Percentiles rank a stretch among this genome's conserved stretches.
phyloP scores from a whole-genome alignment of 2,797 vertebrate genomes.

The Steatocranus sp. region DNA sequence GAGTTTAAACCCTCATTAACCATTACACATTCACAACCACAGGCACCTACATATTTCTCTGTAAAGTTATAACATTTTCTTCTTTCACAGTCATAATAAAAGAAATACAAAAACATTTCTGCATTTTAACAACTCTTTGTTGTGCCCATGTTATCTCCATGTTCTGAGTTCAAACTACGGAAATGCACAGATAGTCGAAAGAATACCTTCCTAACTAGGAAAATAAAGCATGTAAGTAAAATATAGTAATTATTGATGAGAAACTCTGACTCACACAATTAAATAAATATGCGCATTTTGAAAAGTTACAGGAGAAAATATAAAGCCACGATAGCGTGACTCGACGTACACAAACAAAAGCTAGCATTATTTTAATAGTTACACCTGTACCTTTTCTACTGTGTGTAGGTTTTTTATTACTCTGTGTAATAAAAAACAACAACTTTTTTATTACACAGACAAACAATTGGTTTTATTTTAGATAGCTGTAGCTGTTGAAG shows the following conservation, averaged over 20 bases:
- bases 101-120: neutral
- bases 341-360: neutral
- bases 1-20: neutral
- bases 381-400: neutral
- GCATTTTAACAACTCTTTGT: neutral
- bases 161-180: rapidly evolving
- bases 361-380: neutral
- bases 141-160: neutral
- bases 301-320: neutral
- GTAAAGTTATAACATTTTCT: neutral
- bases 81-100: neutral
- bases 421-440: neutral
- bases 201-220: neutral
- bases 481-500: rapidly evolving
- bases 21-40: neutral
- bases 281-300: neutral
- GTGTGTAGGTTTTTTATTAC: neutral
- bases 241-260: neutral
- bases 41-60: neutral
- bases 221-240: neutral
- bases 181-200: rapidly evolving
- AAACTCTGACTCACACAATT: neutral
- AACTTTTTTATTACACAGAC: too few species aligned
- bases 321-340: rapidly evolving
- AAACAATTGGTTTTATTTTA: neutral